Percentiles rank a stretch among this genome's conserved stretches.
Conservation (phyloP, 2,113 vertebrate species). For the Rafetus swinhoei region DNA sequence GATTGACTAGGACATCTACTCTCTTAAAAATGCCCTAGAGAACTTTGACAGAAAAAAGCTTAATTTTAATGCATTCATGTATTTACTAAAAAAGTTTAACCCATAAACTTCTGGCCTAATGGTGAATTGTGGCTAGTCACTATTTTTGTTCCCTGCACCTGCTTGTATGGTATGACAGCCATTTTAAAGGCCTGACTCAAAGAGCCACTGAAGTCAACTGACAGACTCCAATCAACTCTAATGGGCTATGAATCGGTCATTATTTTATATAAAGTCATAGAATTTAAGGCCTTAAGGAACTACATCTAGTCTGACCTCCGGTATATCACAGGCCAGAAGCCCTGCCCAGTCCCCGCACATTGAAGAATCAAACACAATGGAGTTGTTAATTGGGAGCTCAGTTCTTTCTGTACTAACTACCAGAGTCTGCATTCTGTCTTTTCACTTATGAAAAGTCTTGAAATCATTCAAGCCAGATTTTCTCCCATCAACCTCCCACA, state of each 20-base stretch:
- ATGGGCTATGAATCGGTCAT: background rate
- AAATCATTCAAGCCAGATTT: background rate
- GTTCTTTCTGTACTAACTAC: background rate
- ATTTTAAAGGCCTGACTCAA: background rate
- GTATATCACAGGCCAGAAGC: background rate
- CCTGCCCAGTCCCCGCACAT: background rate
- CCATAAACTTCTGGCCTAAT: background rate
- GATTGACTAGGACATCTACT: background rate
- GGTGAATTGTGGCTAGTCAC: background rate
- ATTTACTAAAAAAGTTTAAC: background rate
- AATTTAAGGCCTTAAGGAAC: background rate
- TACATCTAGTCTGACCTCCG: background rate
- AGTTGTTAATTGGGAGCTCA: background rate
- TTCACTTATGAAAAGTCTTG: background rate
- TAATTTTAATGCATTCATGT: background rate
- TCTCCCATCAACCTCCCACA: too few species aligned
- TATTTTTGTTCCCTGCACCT: background rate
- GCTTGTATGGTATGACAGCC: background rate
- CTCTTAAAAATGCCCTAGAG: background rate
- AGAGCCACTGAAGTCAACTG: background rate
- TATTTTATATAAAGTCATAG: fast-evolving
- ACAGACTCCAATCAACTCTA: background rate
- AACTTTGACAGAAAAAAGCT: background rate
- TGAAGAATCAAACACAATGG: background rate
- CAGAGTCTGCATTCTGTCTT: background rate